These are phyloP conservation scores for Heterocephalus glaber DNA, from an alignment of 2,113 vertebrate genomes.

Conservation along the genomic window DNA sequence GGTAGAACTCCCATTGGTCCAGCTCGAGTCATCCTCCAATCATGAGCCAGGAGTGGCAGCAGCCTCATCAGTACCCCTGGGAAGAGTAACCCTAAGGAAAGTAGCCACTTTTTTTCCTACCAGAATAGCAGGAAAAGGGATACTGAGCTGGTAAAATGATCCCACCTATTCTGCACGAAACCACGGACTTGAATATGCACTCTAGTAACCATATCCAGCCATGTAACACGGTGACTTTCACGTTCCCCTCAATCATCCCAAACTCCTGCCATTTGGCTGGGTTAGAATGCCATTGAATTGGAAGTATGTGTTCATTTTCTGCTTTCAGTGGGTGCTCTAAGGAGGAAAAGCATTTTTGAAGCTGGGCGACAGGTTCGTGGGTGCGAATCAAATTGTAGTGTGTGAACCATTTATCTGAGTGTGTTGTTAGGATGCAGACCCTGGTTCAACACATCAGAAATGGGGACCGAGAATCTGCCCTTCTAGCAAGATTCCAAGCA, in stretches of 20 bases:
- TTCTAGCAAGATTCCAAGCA: neutral
- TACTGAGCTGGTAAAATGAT: neutral
- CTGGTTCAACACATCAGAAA: neutral
- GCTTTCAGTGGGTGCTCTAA: neutral
- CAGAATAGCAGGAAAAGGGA: neutral
- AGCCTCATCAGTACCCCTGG: neutral
- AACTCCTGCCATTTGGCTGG: neutral
- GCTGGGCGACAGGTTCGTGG: neutral
- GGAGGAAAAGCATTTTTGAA: neutral
- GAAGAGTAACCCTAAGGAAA: neutral
- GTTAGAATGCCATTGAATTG: neutral
- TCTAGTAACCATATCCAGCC: no score
- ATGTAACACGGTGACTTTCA: neutral
- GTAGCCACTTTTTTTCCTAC: no score
- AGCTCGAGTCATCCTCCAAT: neutral
- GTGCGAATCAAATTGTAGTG: neutral
- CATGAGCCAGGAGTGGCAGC: neutral
- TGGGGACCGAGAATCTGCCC: neutral
- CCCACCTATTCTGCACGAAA: no score
- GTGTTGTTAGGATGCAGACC: neutral
- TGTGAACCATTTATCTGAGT: neutral
- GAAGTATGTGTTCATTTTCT: neutral
- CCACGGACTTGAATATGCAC: neutral
- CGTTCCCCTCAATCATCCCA: neutral
- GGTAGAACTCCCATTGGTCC: neutral